These are phyloP conservation scores for Zaprionus bogoriensis DNA, from an alignment of 2,888 invertebrate genomes.

Conservation along the genomic window DNA sequence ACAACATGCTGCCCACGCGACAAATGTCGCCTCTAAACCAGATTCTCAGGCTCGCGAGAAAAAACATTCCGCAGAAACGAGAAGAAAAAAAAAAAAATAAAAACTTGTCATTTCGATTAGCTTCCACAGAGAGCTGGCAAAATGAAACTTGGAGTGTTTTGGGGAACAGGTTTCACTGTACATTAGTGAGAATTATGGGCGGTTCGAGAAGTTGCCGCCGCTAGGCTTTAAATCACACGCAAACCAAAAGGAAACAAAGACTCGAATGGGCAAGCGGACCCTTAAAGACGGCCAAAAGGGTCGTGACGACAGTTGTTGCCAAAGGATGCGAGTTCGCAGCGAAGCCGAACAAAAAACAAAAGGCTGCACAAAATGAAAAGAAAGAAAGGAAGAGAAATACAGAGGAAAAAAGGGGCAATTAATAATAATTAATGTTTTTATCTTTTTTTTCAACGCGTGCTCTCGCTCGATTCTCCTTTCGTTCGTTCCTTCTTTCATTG, in stretches of 20 bases:
- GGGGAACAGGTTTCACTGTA: slow-evolving; percentile 46
- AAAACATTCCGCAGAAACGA: too few species aligned
- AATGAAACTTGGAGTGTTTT: slow-evolving; percentile 20
- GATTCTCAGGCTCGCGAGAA: slow-evolving; percentile 30
- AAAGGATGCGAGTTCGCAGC: slow-evolving; percentile 53
- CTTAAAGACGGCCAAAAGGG: slow-evolving; percentile 50
- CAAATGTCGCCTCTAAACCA: slow-evolving; percentile 29
- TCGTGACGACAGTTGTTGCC: slow-evolving; percentile 68
- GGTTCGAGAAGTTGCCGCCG: slow-evolving; percentile 44
- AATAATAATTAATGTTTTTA: slow-evolving; percentile 82
- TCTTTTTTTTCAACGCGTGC: slow-evolving; percentile 60
- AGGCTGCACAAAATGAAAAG: slow-evolving; percentile 23
- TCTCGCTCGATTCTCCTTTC: slow-evolving; percentile 14
- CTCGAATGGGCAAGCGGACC: slow-evolving; percentile 22
- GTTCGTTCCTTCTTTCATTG: slow-evolving; percentile 8
- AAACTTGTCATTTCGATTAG: slow-evolving; percentile 72
- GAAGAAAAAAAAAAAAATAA: slow-evolving; percentile 39
- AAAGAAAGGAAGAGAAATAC: slow-evolving; percentile 17
- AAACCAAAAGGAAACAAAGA: slow-evolving; percentile 37
- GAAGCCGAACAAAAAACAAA: slow-evolving; percentile 45
- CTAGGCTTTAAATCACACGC: slow-evolving; percentile 49
- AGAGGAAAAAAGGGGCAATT: slow-evolving; percentile 74
- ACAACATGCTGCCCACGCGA: slow-evolving; percentile 59
- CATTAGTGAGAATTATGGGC: slow-evolving; percentile 56
- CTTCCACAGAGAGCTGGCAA: slow-evolving; percentile 34